A percentile compares a stretch with the other conserved stretches of the same genome.
These are phyloP conservation scores for Notothenia rossii DNA, from an alignment of 2,113 vertebrate genomes.

Conservation along the genomic window DNA sequence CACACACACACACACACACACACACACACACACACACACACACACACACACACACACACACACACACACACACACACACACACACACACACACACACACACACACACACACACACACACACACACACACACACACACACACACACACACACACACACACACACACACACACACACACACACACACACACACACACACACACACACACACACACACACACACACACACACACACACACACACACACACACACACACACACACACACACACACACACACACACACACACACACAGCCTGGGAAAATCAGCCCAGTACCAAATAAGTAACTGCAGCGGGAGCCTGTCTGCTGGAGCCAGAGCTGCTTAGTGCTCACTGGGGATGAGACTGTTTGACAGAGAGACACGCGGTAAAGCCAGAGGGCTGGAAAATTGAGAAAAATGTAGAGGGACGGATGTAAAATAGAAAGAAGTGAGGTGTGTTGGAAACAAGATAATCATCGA, in stretches of 20 bases:
- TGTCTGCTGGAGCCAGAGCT: slow-evolving; percentile 59
- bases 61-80: too few relatives aligned
- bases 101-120: too few relatives aligned
- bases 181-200: background rate
- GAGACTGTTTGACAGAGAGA: slow-evolving; percentile 54
- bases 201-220: background rate
- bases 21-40: too few relatives aligned
- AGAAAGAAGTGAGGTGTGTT: slow-evolving; percentile 52
- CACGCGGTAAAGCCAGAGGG: slow-evolving; percentile 40
- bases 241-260: slow-evolving; percentile 3
- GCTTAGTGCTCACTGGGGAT: slow-evolving; percentile 69
- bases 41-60: too few relatives aligned
- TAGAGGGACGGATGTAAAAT: slow-evolving; percentile 27
- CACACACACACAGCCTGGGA: slow-evolving; percentile 72
- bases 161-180: slow-evolving; percentile 1
- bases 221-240: slow-evolving; percentile 28
- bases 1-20: background rate
- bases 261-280: background rate
- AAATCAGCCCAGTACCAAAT: slow-evolving; percentile 75
- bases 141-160: slow-evolving; percentile 23
- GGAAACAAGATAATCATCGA: slow-evolving; percentile 36
- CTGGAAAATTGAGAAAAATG: slow-evolving; percentile 49
- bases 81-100: too few relatives aligned
- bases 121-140: background rate
- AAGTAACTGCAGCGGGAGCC: slow-evolving; percentile 69